Evolutionary conservation across 2,797 vertebrate genomes (phyloP).

Genomic region (Austrolebias charrua): DNA sequence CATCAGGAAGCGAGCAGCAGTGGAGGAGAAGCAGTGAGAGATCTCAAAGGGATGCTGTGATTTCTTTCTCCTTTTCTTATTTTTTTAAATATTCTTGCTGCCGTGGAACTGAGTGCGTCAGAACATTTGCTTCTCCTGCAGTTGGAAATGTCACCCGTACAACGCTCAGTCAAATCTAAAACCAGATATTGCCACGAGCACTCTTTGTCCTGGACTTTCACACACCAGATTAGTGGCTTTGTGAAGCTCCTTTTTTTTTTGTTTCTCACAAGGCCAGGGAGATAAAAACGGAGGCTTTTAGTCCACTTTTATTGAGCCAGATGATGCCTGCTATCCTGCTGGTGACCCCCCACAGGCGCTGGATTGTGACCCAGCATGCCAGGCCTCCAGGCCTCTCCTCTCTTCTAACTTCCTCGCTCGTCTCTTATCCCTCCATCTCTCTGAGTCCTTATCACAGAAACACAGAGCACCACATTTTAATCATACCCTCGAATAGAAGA

Average conservation of each 20-base stretch:
- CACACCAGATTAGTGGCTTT: conserved; percentile 19
- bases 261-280: conserved; percentile 14
- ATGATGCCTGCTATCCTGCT: conserved; percentile 30
- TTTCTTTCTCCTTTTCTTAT: conserved; percentile 33
- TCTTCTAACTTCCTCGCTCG: conserved; percentile 41
- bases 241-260: conserved; percentile 3
- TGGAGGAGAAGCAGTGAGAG: conserved; percentile 40
- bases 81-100: conserved; percentile 10
- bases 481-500: conserved; percentile 75
- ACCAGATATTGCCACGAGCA: conserved; percentile 18
- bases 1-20: conserved; percentile 53
- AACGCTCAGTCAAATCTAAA: conserved; percentile 53
- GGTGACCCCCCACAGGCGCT: conserved; percentile 51
- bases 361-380: conserved; percentile 60
- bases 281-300: conserved; percentile 27
- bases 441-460: conserved; percentile 72
- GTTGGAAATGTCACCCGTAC: conserved; percentile 36
- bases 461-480: conserved; percentile 78
- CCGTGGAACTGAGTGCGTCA: conserved; percentile 42
- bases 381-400: conserved; percentile 48
- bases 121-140: conserved; percentile 43
- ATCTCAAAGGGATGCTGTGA: conserved; percentile 53
- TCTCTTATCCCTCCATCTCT: conserved; percentile 69
- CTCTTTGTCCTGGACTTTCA: conserved; percentile 26
- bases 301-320: conserved; percentile 31